A percentile compares a stretch with the other conserved stretches of the same genome.
Evolutionary conservation across 2,888 invertebrate genomes (phyloP).

Genomic region (Acholoe squamosa): DNA sequence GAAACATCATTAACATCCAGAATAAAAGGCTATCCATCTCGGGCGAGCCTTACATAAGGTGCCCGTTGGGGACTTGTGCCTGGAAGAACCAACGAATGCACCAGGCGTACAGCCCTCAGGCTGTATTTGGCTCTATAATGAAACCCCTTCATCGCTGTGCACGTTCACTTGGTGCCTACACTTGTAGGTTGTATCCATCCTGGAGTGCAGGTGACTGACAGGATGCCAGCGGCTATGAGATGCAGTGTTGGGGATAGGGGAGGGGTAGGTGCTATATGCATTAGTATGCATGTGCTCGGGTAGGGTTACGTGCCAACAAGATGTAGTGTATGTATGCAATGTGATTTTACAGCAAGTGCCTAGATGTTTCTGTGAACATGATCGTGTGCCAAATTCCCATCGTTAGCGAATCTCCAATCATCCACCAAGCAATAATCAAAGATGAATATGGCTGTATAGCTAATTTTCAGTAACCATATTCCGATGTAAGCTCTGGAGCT

Average conservation of each 20-base stretch:
- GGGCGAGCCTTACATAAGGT: neutral
- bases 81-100: neutral
- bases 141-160: conserved; percentile 12
- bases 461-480: neutral
- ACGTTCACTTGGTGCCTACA: neutral
- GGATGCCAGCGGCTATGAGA: neutral
- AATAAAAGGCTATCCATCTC: conserved; percentile 25
- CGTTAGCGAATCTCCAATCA: no score
- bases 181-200: neutral
- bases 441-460: neutral
- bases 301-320: no score
- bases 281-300: neutral
- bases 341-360: no score
- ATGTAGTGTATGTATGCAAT: no score
- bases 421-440: neutral
- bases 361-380: no score
- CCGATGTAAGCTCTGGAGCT: no score
- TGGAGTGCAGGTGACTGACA: neutral
- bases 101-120: neutral
- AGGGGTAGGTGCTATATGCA: neutral
- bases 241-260: neutral
- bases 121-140: neutral
- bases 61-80: neutral
- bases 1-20: neutral
- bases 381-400: no score